A percentile compares a stretch with the other conserved stretches of the same genome.
Conservation (phyloP, 2,888 invertebrate species). For the Crioceris asparagi region DNA sequence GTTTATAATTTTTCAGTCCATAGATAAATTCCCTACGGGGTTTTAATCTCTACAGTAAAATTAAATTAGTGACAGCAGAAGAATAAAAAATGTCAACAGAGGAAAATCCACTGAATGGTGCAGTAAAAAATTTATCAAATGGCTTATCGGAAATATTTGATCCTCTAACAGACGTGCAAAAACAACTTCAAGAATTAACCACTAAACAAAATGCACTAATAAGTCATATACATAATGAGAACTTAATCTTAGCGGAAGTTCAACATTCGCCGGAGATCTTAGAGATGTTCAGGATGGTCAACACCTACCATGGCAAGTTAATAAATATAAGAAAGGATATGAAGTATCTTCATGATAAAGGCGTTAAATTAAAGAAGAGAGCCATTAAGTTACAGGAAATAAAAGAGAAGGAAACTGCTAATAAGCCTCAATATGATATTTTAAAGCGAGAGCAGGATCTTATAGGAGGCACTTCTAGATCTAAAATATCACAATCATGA, state of each 20-base stretch:
- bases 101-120: slow-evolving; percentile 10
- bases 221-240: slow-evolving; percentile 19
- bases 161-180: slow-evolving; percentile 13
- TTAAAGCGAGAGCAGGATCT: slow-evolving; percentile 12
- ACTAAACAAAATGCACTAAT: slow-evolving; percentile 18
- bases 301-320: slow-evolving; percentile 19
- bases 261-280: slow-evolving; percentile 19
- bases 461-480: slow-evolving; percentile 10
- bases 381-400: slow-evolving; percentile 15
- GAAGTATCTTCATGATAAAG: slow-evolving; percentile 18
- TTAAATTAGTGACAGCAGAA: background rate
- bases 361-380: slow-evolving; percentile 20
- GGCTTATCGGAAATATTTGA: slow-evolving; percentile 16
- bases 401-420: slow-evolving; percentile 14
- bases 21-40: no score
- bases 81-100: background rate
- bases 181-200: slow-evolving; percentile 18
- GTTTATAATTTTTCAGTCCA: no score
- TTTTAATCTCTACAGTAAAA: no score
- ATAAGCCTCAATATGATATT: slow-evolving; percentile 10
- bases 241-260: slow-evolving; percentile 18
- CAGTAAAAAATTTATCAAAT: slow-evolving; percentile 11
- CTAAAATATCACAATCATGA: no score
- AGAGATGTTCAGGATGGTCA: slow-evolving; percentile 20
- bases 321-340: slow-evolving; percentile 20